Percentiles rank a stretch among this genome's conserved stretches.
phyloP scores from a whole-genome alignment of 2,113 vertebrate species.

The Mus spicilegus region DNA sequence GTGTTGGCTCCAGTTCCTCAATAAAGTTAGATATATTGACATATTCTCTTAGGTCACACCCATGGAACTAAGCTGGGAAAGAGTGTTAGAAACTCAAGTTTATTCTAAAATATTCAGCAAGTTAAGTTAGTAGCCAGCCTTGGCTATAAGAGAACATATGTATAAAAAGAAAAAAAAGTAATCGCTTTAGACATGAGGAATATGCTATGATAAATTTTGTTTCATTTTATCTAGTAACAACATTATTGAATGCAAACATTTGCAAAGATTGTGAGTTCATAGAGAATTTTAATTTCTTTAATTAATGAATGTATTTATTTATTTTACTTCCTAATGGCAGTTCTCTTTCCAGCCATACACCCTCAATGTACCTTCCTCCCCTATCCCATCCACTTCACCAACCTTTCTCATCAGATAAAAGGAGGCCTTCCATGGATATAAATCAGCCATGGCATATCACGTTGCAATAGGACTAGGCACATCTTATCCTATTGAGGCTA shows the following conservation, averaged over 20 bases:
- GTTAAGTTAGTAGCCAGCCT: neutral
- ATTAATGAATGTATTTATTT: too few relatives aligned
- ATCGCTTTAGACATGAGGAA: neutral
- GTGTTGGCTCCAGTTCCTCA: rapidly evolving
- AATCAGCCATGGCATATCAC: too few relatives aligned
- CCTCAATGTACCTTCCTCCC: too few relatives aligned
- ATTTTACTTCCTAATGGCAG: too few relatives aligned
- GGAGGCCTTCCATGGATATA: too few relatives aligned
- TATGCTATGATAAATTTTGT: neutral
- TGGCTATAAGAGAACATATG: neutral
- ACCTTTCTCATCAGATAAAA: too few relatives aligned
- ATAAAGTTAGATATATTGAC: too few relatives aligned
- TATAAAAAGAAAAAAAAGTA: neutral
- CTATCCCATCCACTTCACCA: too few relatives aligned
- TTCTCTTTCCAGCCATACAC: too few relatives aligned
- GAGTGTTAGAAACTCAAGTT: neutral
- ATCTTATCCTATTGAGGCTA: too few relatives aligned
- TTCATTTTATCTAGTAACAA: neutral
- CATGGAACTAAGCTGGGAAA: neutral
- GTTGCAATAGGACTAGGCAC: too few relatives aligned
- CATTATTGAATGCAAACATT: neutral
- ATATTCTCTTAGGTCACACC: neutral
- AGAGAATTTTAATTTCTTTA: too few relatives aligned
- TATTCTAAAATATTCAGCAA: neutral
- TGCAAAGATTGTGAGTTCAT: neutral